A percentile compares a stretch with the other conserved stretches of the same genome.
phyloP scores from a whole-genome alignment of 2,797 vertebrate species.

The Martes flavigula region DNA sequence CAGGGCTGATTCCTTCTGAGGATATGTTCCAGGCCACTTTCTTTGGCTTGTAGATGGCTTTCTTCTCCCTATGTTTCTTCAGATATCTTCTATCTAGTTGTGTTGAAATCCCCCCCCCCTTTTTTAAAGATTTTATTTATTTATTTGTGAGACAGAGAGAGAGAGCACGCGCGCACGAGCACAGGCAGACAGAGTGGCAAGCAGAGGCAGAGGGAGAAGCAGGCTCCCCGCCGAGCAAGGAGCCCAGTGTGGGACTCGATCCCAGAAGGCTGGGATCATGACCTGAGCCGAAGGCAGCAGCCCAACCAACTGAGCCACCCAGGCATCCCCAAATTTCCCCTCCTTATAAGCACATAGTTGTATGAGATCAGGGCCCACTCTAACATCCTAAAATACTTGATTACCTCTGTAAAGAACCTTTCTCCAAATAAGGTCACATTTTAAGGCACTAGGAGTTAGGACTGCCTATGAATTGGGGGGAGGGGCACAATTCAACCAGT shows the following conservation, averaged over 20 bases:
- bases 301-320: too few species aligned
- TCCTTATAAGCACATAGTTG: not conserved
- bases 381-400: not conserved
- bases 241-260: too few species aligned
- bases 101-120: not conserved
- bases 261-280: too few species aligned
- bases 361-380: not conserved
- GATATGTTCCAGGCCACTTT: not conserved
- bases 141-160: too few species aligned
- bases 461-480: not conserved
- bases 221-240: too few species aligned
- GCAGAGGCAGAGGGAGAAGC: too few species aligned
- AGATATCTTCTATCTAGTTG: not conserved
- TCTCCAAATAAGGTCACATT: not conserved
- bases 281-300: too few species aligned
- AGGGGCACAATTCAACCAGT: not conserved
- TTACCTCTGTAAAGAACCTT: not conserved
- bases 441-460: not conserved
- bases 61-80: not conserved
- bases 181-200: too few species aligned
- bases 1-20: not conserved
- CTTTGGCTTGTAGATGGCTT: not conserved
- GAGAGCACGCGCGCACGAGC: too few species aligned
- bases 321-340: not conserved
- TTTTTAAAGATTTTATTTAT: too few species aligned